Percentiles rank a stretch among this genome's conserved stretches.
Conservation (phyloP, 2,113 vertebrate species). For the Aythya baeri region DNA sequence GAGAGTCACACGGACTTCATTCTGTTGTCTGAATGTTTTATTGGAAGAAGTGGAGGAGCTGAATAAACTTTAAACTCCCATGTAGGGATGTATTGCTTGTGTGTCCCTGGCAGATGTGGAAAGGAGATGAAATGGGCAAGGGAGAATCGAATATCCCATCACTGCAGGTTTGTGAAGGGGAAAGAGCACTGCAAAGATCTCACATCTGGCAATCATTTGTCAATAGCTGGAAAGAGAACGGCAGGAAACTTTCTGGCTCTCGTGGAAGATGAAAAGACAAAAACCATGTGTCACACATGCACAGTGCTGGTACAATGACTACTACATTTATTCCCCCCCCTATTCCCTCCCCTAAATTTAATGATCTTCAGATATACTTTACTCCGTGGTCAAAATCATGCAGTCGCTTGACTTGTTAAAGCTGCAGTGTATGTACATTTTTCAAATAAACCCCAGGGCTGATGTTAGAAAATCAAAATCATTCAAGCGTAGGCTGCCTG, state of each 20-base stretch:
- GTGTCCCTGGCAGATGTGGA: conserved; percentile 91
- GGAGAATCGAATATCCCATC: conserved; percentile 85
- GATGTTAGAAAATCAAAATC: conserved; percentile 83
- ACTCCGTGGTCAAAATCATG: conserved; percentile 75
- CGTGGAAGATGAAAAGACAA: conserved; percentile 96
- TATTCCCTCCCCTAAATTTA: conserved; percentile 55
- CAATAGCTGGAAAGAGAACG: conserved; percentile 93
- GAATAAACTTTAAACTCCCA: conserved; percentile 86
- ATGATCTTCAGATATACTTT: conserved; percentile 81
- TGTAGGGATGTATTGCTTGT: conserved; percentile 84
- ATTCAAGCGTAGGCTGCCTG: conserved; percentile 75
- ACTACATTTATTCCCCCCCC: conserved; percentile 75
- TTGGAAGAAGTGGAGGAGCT: conserved; percentile 64
- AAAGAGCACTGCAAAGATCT: conserved; percentile 83
- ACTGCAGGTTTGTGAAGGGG: conserved; percentile 81
- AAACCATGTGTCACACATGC: conserved; percentile 91
- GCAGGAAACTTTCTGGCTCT: conserved; percentile 96
- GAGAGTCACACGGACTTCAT: conserved; percentile 76
- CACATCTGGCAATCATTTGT: conserved; percentile 99
- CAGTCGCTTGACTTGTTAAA: conserved; percentile 80
- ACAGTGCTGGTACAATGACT: conserved; percentile 86
- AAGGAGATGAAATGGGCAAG: conserved; percentile 86
- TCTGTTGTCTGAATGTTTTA: conserved; percentile 78
- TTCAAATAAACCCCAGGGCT: conserved; percentile 82
- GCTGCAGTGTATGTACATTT: conserved; percentile 76